phyloP scores from a whole-genome alignment of 2,888 invertebrate species.

The Nomada lathburiana region DNA sequence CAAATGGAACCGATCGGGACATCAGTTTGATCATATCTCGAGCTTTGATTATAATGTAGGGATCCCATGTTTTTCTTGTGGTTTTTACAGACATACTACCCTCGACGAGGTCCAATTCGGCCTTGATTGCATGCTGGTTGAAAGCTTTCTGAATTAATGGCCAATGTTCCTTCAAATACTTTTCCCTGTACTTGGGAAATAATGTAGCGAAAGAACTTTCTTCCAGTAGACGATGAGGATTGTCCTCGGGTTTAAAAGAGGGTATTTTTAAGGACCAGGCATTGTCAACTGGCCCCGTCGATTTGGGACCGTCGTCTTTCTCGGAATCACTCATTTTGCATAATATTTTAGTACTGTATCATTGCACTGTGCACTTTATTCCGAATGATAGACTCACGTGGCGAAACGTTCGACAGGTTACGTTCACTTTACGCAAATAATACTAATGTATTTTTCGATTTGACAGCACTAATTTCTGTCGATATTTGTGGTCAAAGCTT shows the following conservation, averaged over 20 bases:
- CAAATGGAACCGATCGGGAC: slow-evolving; percentile 97
- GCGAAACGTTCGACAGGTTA: neutral
- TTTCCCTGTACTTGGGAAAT: slow-evolving; percentile 98
- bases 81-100: slow-evolving; percentile 97
- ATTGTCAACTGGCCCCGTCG: slow-evolving; percentile 89
- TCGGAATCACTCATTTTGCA: slow-evolving; percentile 80
- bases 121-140: slow-evolving; percentile 91
- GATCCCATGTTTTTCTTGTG: slow-evolving; percentile 99
- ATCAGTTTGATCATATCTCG: slow-evolving; percentile 97
- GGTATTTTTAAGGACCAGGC: slow-evolving; percentile 95
- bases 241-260: slow-evolving; percentile 94
- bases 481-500: neutral
- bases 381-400: neutral
- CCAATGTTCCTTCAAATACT: slow-evolving; percentile 98
- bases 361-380: slow-evolving; percentile 9
- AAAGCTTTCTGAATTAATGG: slow-evolving; percentile 95
- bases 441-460: neutral
- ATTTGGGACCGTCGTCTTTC: slow-evolving; percentile 75
- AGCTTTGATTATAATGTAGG: slow-evolving; percentile 97
- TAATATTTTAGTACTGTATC: slow-evolving; percentile 14
- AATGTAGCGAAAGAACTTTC: slow-evolving; percentile 98
- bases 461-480: neutral
- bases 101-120: slow-evolving; percentile 96
- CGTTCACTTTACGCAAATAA: neutral
- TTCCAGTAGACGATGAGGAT: slow-evolving; percentile 94